Evolutionary conservation across 2,888 invertebrate species (phyloP).

Genomic region (Apamea monoglypha): DNA sequence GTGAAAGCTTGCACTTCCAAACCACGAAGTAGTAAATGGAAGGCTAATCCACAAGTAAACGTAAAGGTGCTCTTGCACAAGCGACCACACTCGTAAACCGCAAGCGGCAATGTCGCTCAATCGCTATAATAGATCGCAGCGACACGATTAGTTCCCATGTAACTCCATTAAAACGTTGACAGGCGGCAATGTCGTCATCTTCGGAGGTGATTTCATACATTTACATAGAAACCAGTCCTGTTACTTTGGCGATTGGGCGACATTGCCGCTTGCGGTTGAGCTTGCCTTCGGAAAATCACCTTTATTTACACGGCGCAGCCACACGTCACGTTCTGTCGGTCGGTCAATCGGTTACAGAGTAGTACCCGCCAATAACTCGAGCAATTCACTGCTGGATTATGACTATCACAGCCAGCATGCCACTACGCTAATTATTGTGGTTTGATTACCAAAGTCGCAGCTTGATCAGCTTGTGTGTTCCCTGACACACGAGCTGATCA

Average conservation of each 20-base stretch:
- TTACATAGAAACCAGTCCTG: background rate
- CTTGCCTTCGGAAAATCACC: background rate
- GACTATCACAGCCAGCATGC: background rate
- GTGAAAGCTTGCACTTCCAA: constrained; percentile 26
- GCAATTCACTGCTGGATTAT: background rate
- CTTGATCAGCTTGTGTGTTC: too few species aligned
- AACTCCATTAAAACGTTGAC: background rate
- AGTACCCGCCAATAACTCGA: background rate
- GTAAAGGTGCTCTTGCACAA: background rate
- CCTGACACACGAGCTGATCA: too few species aligned
- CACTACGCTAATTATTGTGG: too few species aligned
- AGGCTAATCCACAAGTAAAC: background rate
- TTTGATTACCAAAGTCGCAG: background rate
- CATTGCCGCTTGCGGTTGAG: too few species aligned
- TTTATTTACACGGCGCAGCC: background rate
- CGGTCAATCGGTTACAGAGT: background rate
- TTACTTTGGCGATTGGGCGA: too few species aligned
- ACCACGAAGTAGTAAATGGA: constrained; percentile 36
- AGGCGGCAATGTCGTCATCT: background rate
- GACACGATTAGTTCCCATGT: background rate
- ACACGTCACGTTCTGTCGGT: background rate
- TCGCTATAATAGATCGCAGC: background rate
- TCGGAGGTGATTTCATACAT: background rate
- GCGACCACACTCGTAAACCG: too few species aligned
- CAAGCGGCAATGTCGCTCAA: background rate